These are phyloP conservation scores for Chondrosia reniformis DNA, from an alignment of 37 sponge, comb jelly and placozoan genomes.

Conservation along the genomic window DNA sequence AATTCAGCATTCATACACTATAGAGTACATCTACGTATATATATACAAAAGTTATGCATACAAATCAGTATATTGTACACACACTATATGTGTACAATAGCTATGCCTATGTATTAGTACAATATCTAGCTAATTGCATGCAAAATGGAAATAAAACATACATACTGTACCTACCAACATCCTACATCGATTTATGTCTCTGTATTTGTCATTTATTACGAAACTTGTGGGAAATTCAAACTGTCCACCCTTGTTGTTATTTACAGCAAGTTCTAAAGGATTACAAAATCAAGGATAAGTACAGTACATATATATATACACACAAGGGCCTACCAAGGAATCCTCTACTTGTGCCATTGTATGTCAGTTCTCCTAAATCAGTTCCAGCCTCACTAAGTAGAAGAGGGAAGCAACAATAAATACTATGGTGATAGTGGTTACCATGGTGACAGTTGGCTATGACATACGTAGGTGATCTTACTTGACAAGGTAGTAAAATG, in stretches of 20 bases:
- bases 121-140: too few relatives aligned
- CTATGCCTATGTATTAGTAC: background rate
- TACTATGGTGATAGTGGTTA: too few relatives aligned
- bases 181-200: background rate
- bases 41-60: background rate
- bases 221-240: constrained; percentile 8
- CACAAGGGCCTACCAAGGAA: background rate
- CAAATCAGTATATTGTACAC: background rate
- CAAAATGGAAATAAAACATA: too few relatives aligned
- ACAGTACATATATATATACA: background rate
- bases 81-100: background rate
- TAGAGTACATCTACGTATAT: background rate
- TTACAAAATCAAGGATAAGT: background rate
- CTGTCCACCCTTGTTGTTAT: too few relatives aligned
- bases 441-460: too few relatives aligned
- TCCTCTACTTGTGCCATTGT: background rate
- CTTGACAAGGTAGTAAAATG: constrained; percentile 17
- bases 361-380: constrained; percentile 5
- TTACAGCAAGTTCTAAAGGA: too few relatives aligned
- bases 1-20: background rate
- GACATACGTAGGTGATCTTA: background rate
- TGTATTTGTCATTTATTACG: background rate
- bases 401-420: too few relatives aligned
- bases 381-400: background rate
- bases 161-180: background rate